Conservation (phyloP, 2,113 vertebrate species). For the Hemibagrus wyckioides region DNA sequence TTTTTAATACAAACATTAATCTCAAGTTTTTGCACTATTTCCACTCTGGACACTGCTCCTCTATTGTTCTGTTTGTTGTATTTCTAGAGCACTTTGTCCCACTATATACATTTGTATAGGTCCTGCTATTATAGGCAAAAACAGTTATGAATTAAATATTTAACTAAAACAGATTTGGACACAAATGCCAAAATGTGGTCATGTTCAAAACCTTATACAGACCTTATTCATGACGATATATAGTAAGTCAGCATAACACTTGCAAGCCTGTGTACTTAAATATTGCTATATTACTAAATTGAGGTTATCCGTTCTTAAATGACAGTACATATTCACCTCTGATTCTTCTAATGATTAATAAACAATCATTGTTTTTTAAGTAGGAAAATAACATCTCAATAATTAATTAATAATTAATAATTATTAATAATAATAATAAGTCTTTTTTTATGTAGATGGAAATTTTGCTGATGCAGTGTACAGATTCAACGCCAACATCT, state of each 20-base stretch:
- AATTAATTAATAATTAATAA: too few relatives aligned
- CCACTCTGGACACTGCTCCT: not conserved
- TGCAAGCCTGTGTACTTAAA: not conserved
- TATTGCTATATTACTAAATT: not conserved
- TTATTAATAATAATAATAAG: too few relatives aligned
- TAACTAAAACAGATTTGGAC: too few relatives aligned
- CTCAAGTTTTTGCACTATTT: not conserved
- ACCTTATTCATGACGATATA: too few relatives aligned
- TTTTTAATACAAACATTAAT: not conserved
- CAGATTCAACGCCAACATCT: slow-evolving; percentile 97
- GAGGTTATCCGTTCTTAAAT: not conserved
- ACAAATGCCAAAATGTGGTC: not conserved
- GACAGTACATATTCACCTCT: not conserved
- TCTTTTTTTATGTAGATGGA: slow-evolving; percentile 79
- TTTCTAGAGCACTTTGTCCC: not conserved
- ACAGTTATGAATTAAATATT: too few relatives aligned
- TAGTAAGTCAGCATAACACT: not conserved
- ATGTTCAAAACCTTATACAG: not conserved
- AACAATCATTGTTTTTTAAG: not conserved
- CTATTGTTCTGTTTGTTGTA: not conserved
- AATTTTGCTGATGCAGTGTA: slow-evolving; percentile 98
- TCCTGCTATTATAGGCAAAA: not conserved
- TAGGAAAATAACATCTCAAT: too few relatives aligned
- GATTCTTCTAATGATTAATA: not conserved
- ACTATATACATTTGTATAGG: not conserved